phyloP scores from a whole-genome alignment of 2,113 vertebrate genomes.

The Mobula hypostoma region DNA sequence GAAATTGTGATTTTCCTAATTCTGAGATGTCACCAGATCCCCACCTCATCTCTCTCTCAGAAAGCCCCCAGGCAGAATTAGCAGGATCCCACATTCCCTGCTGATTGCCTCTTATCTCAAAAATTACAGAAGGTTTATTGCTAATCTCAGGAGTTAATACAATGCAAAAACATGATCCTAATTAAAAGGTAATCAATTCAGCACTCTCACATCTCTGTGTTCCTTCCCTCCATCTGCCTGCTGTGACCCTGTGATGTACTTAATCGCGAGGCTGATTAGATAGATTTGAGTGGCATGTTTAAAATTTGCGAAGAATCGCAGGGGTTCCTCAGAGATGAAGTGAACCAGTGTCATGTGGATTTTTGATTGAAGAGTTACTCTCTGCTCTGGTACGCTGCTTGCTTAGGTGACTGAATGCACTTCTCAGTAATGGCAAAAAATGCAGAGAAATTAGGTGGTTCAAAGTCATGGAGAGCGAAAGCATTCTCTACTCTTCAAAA shows the following conservation, averaged over 20 bases:
- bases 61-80: neutral
- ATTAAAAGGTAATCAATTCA: constrained; percentile 32
- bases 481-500: neutral
- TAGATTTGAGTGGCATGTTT: constrained; percentile 6
- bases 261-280: constrained; percentile 24
- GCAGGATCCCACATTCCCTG: neutral
- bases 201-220: neutral
- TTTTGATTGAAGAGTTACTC: neutral
- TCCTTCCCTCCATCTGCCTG: neutral
- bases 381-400: neutral
- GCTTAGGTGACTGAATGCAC: neutral
- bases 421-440: neutral
- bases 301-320: constrained; percentile 14
- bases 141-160: constrained; percentile 14
- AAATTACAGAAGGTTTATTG: constrained; percentile 18
- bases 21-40: neutral
- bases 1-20: neutral
- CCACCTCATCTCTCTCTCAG: neutral
- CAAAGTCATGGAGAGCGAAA: neutral
- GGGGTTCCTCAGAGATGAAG: neutral
- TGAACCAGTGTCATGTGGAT: neutral
- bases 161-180: constrained; percentile 25
- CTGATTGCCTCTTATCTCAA: neutral
- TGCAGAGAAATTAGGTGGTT: neutral
- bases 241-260: neutral